These are phyloP conservation scores for Pongo pygmaeus DNA, from an alignment of 2,113 vertebrate species.

Conservation along the genomic window DNA sequence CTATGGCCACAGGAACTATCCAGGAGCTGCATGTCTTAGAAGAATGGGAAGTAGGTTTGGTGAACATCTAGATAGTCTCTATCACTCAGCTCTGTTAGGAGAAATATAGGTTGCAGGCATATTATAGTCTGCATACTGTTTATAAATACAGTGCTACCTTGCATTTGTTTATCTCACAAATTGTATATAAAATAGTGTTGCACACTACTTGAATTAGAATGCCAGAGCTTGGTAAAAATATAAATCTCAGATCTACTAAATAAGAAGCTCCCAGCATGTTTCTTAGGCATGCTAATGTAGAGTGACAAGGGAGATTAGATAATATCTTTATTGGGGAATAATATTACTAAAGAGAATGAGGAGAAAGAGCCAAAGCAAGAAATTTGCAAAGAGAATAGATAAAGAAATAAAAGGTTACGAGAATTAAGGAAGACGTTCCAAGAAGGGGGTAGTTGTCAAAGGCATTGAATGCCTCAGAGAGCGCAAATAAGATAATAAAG, in stretches of 20 bases:
- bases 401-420: not conserved
- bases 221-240: not conserved
- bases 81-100: not conserved
- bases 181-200: not conserved
- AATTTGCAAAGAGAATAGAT: not conserved
- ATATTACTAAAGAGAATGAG: not conserved
- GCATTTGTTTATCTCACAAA: not conserved
- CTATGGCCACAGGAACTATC: not conserved
- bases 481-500: not conserved
- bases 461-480: not conserved
- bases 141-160: not conserved
- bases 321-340: not conserved
- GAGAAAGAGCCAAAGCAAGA: not conserved
- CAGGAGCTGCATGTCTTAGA: not conserved
- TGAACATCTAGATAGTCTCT: not conserved
- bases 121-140: not conserved
- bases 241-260: not conserved
- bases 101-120: not conserved
- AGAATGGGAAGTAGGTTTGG: not conserved
- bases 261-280: not conserved
- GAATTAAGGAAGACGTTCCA: not conserved
- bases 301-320: not conserved
- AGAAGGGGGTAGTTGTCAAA: not conserved
- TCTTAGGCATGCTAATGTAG: not conserved
- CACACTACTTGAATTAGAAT: not conserved